Evolutionary conservation across 2,797 vertebrate genomes (phyloP).

Genomic region (Clarias platycephalus): DNA sequence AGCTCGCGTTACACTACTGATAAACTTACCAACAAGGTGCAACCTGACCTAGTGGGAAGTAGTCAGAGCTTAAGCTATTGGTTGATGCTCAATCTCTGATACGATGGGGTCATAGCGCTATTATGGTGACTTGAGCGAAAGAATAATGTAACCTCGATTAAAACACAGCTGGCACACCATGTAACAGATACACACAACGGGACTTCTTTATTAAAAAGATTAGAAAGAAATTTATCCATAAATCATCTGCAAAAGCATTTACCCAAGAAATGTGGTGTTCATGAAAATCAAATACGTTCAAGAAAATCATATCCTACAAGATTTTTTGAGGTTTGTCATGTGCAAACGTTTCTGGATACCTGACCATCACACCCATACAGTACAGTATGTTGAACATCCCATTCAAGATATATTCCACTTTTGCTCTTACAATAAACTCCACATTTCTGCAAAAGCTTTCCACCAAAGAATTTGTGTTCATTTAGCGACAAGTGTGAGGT

Average conservation of each 20-base stretch:
- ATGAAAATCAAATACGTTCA: neutral
- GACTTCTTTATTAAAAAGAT: neutral
- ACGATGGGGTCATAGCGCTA: slow-evolving; percentile 47
- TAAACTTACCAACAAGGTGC: slow-evolving; percentile 67
- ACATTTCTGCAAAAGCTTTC: neutral
- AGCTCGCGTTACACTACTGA: slow-evolving; percentile 70
- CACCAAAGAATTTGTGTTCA: neutral
- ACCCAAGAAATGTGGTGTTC: neutral
- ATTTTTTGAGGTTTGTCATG: neutral
- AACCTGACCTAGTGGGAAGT: slow-evolving; percentile 67
- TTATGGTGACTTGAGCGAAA: slow-evolving; percentile 23
- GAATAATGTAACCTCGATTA: slow-evolving; percentile 20
- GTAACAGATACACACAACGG: neutral
- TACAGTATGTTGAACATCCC: neutral
- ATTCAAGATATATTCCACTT: neutral
- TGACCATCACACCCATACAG: neutral
- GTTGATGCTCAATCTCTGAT: slow-evolving; percentile 43
- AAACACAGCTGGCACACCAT: neutral
- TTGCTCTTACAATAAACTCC: neutral
- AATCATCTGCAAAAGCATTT: neutral
- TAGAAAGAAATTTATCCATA: neutral
- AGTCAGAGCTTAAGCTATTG: slow-evolving; percentile 50
- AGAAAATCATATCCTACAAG: neutral
- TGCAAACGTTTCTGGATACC: neutral
- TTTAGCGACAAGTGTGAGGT: neutral